Evolutionary conservation across 2,888 invertebrate species (phyloP).

Genomic region (Archips crataeganus): DNA sequence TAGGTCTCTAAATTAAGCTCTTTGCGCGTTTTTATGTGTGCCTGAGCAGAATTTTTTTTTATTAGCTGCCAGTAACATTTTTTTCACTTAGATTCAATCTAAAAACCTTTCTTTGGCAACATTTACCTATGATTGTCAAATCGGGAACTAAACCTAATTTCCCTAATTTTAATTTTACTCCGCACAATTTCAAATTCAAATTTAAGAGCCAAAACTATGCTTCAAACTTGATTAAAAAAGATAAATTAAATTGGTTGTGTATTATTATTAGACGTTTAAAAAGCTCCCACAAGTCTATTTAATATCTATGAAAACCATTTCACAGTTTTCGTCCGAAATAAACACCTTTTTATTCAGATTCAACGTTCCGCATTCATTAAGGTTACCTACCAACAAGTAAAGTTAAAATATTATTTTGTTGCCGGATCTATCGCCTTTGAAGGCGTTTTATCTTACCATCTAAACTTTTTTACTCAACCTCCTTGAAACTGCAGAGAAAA

Average conservation of each 20-base stretch:
- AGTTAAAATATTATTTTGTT: neutral
- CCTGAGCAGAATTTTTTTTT: too few species aligned
- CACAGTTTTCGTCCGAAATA: neutral
- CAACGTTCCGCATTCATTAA: neutral
- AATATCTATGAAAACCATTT: neutral
- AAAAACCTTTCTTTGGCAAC: neutral
- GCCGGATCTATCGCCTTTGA: neutral
- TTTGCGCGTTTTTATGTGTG: too few species aligned
- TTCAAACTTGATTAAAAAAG: too few species aligned
- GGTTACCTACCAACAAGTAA: neutral
- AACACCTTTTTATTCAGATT: too few species aligned
- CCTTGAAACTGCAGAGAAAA: constrained; percentile 56
- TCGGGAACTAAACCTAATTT: too few species aligned
- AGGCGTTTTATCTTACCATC: constrained; percentile 20
- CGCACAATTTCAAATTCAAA: too few species aligned
- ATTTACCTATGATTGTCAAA: neutral
- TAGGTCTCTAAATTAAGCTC: neutral
- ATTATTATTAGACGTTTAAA: too few species aligned
- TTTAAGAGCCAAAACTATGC: too few species aligned
- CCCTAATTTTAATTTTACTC: too few species aligned
- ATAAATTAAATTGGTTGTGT: too few species aligned
- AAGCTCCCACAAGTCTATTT: too few species aligned
- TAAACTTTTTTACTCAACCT: constrained; percentile 53
- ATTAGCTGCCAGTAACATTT: too few species aligned
- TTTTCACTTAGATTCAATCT: neutral